Evolutionary conservation across 2,888 invertebrate genomes (phyloP), one percentile per base, ranked within the genome.

Genomic region (Agrotis ipsilon): DNA sequence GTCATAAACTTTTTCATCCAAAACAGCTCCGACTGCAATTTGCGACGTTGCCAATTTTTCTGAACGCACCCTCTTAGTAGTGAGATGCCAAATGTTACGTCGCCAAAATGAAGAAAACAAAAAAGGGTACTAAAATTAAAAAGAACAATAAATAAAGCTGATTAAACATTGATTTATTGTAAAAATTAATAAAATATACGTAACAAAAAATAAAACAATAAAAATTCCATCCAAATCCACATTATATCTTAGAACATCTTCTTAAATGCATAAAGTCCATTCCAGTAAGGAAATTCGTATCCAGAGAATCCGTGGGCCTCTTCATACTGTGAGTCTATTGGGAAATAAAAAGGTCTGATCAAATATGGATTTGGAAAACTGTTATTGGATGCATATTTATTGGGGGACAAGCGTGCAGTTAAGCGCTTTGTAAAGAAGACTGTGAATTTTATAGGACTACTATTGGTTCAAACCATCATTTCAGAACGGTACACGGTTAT

Each of bases 281-380:
- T 88, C 88, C 85, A 83, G 88, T 87, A 84, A 91, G 85, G 87
- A 85, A 86, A 86, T 86, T 85, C 85, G 87, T 86, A 86, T 85
- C 87, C 90, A 91, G 85, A 87, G 76, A 87, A 83, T 88, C 88
- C 75, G 66, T 90, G 82, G 88, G 85, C 88, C 78, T 92, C 95
- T 94, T 96, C 96, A 96, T 81, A 96, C 94, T 75, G 96, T 96
- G 90, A 96, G 96, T 95, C 96, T 96, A 94, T 88, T 94, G 92
- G 90, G 77, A 89, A 93, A 94, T 87, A 92, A 92, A 94, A 94
- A 91, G 84, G 83, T 73, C 78, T 85, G 86, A 91, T 95, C 90
- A 94, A 94, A 94, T 92, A 94, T 94, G 93, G 94, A 94, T 94
- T 94, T 94, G 94, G 93, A 89, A 89, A 87, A 77, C 63, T 80